Evolutionary conservation across 2,113 vertebrate species (phyloP), one percentile per base, ranked within the genome.

Genomic region (Connochaetes taurinus): DNA sequence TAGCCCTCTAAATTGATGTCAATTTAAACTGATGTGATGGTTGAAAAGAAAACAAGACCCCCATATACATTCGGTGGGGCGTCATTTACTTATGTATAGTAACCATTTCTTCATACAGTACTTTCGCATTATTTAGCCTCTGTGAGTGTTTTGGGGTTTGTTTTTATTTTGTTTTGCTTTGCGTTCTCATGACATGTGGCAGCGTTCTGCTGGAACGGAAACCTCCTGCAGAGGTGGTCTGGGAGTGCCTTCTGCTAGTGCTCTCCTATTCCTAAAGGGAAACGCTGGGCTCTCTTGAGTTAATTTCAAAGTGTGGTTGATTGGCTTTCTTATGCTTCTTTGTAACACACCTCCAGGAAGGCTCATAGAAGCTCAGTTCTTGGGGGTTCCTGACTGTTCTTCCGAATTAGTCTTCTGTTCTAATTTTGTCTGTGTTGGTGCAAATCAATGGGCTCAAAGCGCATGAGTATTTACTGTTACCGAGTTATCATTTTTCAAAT

Each of bases 21-120:
- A 86, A 57, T 98, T 97, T 83, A 58, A 64, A 96, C 96, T 40
- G 12, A 85, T 4, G 7, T 40, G 96, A 93, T 95, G 94, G 17
- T 88, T 92, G 84, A n/a, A 94, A 83, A 87, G 92, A 57, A 86
- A 90, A 67, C 6, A 52, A 81, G 31, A 17, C 6, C 25, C 19
- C 29, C 9, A 0, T 13, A 0, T 9, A 57, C 85, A 45, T 43
- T 36, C 36, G 25, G 15, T 15, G 15, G 33, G 10, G 76, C 0
- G 5, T 94, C 36, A 1, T 78, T 53, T 93, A n/a, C 90, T 96
- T 88, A 84, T 29, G 74, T 85, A 25, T 21, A 13, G 87, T 4
- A 4, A 5, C 40, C 19, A 45, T 47, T n/a, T 80, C 3, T 25
- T 21, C 1, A 0, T 7, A 2, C 7, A 29, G 58, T 12, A 25